Evolutionary conservation across 2,888 invertebrate species (phyloP), one percentile per base, ranked within the genome.

Genomic region (Blomia tropicalis): DNA sequence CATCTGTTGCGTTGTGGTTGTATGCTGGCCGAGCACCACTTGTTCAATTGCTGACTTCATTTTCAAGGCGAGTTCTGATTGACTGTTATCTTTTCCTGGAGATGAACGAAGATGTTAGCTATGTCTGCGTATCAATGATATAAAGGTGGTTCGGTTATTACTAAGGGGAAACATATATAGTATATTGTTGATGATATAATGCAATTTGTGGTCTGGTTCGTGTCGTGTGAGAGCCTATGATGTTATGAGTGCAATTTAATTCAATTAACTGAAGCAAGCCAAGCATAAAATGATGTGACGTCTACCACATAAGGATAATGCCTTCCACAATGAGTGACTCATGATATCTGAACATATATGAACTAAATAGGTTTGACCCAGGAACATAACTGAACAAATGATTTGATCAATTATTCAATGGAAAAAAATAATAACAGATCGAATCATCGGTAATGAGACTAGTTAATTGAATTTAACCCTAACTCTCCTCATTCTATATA

Each of bases 51-150:
- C 68, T 2, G 67, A 62, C 54, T 51, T 63, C 27, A 66, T 61
- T 74, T 76, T 80, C 77, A 70, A 51, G 72, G 71, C 69, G 43
- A 71, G 66, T 63, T 71, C 71, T 23, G 70, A 63, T 29, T 65
- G 67, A 23, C 69, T 70, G 80, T 81, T 69, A 44, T 63, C 66
- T 59, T 63, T 63, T 43, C 67, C 64, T 25, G 64, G 51, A 31
- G 56, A 56, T 56, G 56, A 56, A 56, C 56, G 62, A 56, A 56
- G 56, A 56, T 56, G 56, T 56, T 56, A 56, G 56, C 56, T 56
- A 56, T 56, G 31, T 56, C 56, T 56, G 30, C 56, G 29, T n/a
- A n/a, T n/a, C n/a, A n/a, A n/a, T n/a, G n/a, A 22, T 51, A 2
- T 56, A 56, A 27, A 56, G 29, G 29, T 27, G 56, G 56, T 23